phyloP scores from a whole-genome alignment of 2,888 invertebrate species.

The Esperia sulphurella region DNA sequence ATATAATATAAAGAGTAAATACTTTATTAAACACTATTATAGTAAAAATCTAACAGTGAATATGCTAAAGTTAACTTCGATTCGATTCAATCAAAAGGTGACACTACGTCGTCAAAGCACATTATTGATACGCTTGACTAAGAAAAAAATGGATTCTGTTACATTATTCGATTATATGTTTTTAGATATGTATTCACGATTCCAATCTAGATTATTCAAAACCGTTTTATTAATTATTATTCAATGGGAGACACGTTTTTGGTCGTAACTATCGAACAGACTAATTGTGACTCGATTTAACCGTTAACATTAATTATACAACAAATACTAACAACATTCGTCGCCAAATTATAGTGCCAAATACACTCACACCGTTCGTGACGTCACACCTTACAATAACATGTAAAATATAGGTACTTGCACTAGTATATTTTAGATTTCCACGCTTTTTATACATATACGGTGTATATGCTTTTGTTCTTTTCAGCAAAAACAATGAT shows the following conservation, averaged over 20 bases:
- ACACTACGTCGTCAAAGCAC: no score
- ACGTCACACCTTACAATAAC: no score
- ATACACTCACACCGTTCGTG: background rate
- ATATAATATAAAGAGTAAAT: slow-evolving; percentile 11
- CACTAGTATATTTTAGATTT: no score
- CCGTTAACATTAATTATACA: background rate
- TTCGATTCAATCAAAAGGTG: background rate
- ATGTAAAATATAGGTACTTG: no score
- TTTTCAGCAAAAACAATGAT: no score
- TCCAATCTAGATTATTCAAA: no score
- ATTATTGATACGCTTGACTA: no score
- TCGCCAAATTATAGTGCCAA: background rate
- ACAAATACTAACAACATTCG: background rate
- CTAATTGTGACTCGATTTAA: background rate
- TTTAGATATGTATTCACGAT: background rate
- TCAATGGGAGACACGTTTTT: slow-evolving; percentile 2
- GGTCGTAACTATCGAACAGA: no score
- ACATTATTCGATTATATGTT: background rate
- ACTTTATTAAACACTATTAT: slow-evolving; percentile 3
- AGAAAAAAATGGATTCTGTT: background rate
- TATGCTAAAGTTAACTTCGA: background rate
- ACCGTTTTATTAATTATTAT: background rate
- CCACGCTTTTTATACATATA: no score
- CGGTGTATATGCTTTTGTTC: no score
- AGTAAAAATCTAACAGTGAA: slow-evolving; percentile 1